A percentile compares a stretch with the other conserved stretches of the same genome.
phyloP scores from a whole-genome alignment of 2,797 vertebrate genomes.

The Coregonus sp. region DNA sequence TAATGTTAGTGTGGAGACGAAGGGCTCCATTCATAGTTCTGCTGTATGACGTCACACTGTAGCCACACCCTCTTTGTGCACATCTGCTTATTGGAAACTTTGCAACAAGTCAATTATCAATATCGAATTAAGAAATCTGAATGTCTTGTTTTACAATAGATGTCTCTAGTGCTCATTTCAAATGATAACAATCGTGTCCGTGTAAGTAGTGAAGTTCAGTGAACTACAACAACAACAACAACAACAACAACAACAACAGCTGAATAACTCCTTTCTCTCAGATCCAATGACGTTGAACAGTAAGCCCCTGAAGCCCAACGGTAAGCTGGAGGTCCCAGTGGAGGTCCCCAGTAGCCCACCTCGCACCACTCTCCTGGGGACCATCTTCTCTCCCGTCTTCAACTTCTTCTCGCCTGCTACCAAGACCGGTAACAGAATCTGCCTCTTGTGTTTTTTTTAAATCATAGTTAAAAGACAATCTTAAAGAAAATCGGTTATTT shows the following conservation, averaged over 20 bases:
- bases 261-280: conserved; percentile 9
- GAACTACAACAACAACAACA: too few relatives aligned
- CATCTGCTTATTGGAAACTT: too few relatives aligned
- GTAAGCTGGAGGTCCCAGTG: conserved; percentile 87
- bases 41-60: too few relatives aligned
- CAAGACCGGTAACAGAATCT: conserved; percentile 86
- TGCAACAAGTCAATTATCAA: neutral
- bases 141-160: neutral
- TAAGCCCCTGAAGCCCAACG: conserved; percentile 90
- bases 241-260: too few relatives aligned
- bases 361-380: conserved; percentile 92
- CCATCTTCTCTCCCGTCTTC: conserved; percentile 98
- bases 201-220: too few relatives aligned
- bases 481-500: too few relatives aligned
- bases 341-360: conserved; percentile 80
- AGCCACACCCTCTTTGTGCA: too few relatives aligned
- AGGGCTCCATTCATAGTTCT: too few relatives aligned
- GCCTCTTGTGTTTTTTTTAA: neutral
- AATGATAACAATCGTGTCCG: too few relatives aligned
- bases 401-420: conserved; percentile 96
- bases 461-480: too few relatives aligned
- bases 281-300: conserved; percentile 93
- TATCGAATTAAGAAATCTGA: neutral
- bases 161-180: neutral
- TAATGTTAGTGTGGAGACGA: too few relatives aligned